These are phyloP conservation scores for Pseudomyrmex sp. DNA, from an alignment of 1,140 invertebrate genomes.

Conservation along the genomic window DNA sequence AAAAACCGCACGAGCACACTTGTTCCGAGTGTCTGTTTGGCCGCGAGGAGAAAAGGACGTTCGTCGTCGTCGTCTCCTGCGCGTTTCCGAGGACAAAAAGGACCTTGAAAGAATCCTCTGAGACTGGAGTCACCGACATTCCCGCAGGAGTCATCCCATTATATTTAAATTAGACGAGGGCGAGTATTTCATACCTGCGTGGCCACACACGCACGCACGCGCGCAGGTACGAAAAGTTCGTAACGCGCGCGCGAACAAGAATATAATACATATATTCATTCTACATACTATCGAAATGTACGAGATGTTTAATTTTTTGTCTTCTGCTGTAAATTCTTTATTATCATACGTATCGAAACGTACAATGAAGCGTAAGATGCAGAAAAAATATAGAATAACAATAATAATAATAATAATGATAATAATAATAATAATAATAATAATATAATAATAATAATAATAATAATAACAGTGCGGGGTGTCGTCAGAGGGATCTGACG, in stretches of 20 bases:
- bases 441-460: constrained; percentile 15
- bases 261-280: not conserved
- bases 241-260: too few species aligned
- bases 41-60: not conserved
- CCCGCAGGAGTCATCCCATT: constrained; percentile 74
- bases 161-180: constrained; percentile 74
- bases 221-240: constrained; percentile 1
- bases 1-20: constrained; percentile 58
- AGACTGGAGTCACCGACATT: constrained; percentile 69
- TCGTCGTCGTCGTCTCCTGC: constrained; percentile 12
- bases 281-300: not conserved
- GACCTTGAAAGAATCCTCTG: constrained; percentile 67
- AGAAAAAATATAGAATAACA: constrained; percentile 39
- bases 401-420: constrained; percentile 31
- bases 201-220: not conserved
- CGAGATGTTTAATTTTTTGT: not conserved
- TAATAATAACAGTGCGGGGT: not conserved
- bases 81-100: constrained; percentile 68
- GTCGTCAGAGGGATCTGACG: too few species aligned
- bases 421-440: constrained; percentile 18
- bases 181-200: constrained; percentile 28
- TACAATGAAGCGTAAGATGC: constrained; percentile 47
- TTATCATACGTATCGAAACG: constrained; percentile 52
- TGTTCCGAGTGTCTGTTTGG: constrained; percentile 41
- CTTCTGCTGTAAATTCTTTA: constrained; percentile 11